Percentiles rank a stretch among this genome's conserved stretches.
phyloP scores from a whole-genome alignment of 2,888 invertebrate species.

The Pinctada fucata region DNA sequence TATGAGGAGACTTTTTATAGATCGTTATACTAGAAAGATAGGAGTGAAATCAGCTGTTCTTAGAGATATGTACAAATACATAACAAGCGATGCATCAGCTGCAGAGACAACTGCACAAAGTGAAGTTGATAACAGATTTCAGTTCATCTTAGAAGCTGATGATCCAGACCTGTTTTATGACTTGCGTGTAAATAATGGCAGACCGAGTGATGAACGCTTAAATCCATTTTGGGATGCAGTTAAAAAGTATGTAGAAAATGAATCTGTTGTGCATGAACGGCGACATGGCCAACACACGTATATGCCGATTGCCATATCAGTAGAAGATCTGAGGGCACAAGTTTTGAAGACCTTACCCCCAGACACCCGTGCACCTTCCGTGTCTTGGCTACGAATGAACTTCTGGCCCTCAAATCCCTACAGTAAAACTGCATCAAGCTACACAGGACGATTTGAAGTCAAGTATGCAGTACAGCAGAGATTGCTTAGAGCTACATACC shows the following conservation, averaged over 20 bases:
- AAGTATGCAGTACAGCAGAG: slow-evolving; percentile 16
- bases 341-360: no score
- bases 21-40: slow-evolving; percentile 13
- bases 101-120: slow-evolving; percentile 28
- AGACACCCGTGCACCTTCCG: no score
- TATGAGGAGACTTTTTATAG: slow-evolving; percentile 32
- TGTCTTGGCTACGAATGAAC: no score
- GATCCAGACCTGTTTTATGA: slow-evolving; percentile 5
- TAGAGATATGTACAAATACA: slow-evolving; percentile 29
- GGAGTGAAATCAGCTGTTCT: slow-evolving; percentile 37
- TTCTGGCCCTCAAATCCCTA: no score
- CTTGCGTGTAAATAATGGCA: background rate
- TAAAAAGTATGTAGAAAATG: background rate
- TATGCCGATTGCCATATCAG: slow-evolving; percentile 8
- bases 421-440: background rate
- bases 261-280: slow-evolving; percentile 1
- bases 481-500: no score
- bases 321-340: background rate
- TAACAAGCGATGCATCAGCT: slow-evolving; percentile 24
- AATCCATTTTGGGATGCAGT: slow-evolving; percentile 9
- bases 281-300: background rate
- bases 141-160: slow-evolving; percentile 18
- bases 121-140: slow-evolving; percentile 23
- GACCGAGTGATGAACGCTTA: background rate
- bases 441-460: slow-evolving; percentile 3